Conservation (phyloP, 92 coral and sea anemone species). For the Pocillopora grandis region DNA sequence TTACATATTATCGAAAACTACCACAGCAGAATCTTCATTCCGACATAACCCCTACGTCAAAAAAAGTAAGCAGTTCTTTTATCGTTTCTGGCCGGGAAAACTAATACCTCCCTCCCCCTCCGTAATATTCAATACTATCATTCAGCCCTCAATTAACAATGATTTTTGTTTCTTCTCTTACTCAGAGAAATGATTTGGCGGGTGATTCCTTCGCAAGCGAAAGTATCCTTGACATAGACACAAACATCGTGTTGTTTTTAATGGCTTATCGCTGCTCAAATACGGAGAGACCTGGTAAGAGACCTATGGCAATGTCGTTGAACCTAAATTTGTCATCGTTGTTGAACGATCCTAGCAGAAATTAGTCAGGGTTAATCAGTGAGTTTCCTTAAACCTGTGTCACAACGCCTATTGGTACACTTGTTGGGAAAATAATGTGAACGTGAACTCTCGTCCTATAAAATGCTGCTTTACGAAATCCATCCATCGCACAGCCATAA, state of each 20-base stretch:
- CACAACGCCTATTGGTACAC: too few species aligned
- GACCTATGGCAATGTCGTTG: not conserved
- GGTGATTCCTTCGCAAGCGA: constrained; percentile 20
- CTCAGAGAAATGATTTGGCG: not conserved
- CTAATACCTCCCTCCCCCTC: not conserved
- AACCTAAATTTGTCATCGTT: not conserved
- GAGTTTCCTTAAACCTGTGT: too few species aligned
- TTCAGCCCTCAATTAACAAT: not conserved
- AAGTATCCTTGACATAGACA: constrained; percentile 39
- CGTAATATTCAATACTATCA: not conserved
- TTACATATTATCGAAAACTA: too few species aligned
- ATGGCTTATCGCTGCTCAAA: constrained; percentile 55
- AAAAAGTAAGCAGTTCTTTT: too few species aligned
- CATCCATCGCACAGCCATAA: too few species aligned
- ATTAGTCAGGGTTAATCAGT: too few species aligned
- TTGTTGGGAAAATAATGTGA: too few species aligned
- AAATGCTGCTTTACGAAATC: too few species aligned
- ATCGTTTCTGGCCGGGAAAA: too few species aligned
- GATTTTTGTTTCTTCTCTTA: not conserved
- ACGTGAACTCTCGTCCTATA: too few species aligned
- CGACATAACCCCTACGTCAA: too few species aligned
- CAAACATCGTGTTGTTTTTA: constrained; percentile 33
- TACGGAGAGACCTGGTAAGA: constrained; percentile 44
- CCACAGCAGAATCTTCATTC: too few species aligned
- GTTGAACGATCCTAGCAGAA: not conserved